Evolutionary conservation across 1,140 invertebrate genomes (phyloP).

Genomic region (Bombyx mandarina): DNA sequence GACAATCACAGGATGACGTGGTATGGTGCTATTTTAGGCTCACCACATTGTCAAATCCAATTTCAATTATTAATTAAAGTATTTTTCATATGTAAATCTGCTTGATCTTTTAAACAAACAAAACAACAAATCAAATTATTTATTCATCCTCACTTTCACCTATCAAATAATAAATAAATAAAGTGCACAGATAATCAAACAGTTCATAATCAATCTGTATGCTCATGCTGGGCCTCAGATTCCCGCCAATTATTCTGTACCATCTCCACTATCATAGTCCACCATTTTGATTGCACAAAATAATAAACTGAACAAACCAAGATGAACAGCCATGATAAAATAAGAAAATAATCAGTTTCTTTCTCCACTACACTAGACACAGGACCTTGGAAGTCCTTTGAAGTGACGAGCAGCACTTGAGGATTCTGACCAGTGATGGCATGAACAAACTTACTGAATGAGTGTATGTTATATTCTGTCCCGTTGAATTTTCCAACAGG

Average conservation of each 20-base stretch:
- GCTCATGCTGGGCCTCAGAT: conserved; percentile 90
- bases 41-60: too few species aligned
- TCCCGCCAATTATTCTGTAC: conserved; percentile 92
- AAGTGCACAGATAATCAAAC: too few species aligned
- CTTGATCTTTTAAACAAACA: too few species aligned
- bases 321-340: conserved; percentile 90
- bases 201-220: conserved; percentile 73
- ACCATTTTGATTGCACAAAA: conserved; percentile 84
- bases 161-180: too few species aligned
- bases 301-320: conserved; percentile 82
- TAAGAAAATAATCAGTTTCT: conserved; percentile 86
- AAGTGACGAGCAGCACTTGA: conserved; percentile 77
- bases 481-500: conserved; percentile 90
- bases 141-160: too few species aligned
- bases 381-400: conserved; percentile 85
- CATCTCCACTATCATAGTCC: conserved; percentile 85
- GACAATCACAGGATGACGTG: too few species aligned
- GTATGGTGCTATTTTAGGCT: too few species aligned
- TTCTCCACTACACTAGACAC: conserved; percentile 79
- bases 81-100: too few species aligned
- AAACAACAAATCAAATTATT: too few species aligned
- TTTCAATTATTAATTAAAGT: too few species aligned
- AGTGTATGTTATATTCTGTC: conserved; percentile 84
- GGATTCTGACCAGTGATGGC: conserved; percentile 82
- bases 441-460: conserved; percentile 86